These are phyloP conservation scores for Vultur gryphus DNA, from an alignment of 2,797 vertebrate species.

Conservation along the genomic window DNA sequence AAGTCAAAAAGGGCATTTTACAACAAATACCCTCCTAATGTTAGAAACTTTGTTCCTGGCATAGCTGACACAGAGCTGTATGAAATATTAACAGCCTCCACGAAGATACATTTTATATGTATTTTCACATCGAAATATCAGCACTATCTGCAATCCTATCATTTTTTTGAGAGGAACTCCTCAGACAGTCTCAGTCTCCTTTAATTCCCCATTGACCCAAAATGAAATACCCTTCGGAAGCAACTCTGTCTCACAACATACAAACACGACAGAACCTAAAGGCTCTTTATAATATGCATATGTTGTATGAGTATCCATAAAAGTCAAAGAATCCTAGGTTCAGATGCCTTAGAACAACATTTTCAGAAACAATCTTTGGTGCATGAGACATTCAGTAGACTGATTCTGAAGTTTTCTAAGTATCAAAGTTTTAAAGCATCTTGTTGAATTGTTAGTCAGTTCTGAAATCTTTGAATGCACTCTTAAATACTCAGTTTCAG, in stretches of 20 bases:
- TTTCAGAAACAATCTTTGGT: neutral
- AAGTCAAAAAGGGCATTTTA: neutral
- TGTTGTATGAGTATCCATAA: rapidly evolving
- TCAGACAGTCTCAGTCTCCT: neutral
- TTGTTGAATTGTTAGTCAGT: no score
- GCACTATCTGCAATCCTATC: neutral
- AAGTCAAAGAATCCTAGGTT: rapidly evolving
- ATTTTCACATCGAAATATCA: neutral
- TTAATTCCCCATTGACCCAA: neutral
- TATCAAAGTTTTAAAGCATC: neutral
- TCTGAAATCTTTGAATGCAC: neutral
- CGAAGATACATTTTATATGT: neutral
- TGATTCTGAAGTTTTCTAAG: neutral
- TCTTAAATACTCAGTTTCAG: neutral
- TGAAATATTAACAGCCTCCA: neutral
- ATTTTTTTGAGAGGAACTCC: neutral
- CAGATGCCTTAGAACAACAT: neutral
- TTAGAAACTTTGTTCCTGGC: neutral
- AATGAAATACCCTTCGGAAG: neutral
- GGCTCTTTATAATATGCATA: rapidly evolving
- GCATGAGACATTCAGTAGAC: neutral
- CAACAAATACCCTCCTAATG: neutral
- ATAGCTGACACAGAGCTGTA: neutral
- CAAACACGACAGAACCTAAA: neutral
- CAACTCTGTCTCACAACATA: neutral